phyloP scores from a whole-genome alignment of 2,797 vertebrate species.

The Dallia pectoralis region DNA sequence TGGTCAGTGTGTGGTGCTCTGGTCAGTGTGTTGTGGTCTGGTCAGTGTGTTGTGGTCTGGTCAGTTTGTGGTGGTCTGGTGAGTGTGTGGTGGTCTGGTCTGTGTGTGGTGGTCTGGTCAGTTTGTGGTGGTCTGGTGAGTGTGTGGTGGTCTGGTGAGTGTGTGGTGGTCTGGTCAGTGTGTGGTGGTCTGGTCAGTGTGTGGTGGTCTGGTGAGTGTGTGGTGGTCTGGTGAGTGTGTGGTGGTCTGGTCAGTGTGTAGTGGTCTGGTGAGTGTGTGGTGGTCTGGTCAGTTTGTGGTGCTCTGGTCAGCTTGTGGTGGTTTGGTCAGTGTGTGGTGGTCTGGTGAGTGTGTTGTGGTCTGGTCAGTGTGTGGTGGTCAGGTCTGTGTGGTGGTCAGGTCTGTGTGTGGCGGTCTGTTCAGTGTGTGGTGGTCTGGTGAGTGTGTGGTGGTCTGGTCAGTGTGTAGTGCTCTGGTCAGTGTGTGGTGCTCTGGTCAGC shows the following conservation, averaged over 20 bases:
- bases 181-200: neutral
- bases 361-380: no score
- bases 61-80: neutral
- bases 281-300: slow-evolving; percentile 27
- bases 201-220: slow-evolving; percentile 56
- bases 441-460: neutral
- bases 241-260: slow-evolving; percentile 57
- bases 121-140: neutral
- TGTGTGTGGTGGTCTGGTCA: neutral
- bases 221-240: neutral
- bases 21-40: neutral
- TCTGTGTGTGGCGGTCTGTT: neutral
- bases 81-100: slow-evolving; percentile 54
- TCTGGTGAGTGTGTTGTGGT: slow-evolving; percentile 43
- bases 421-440: slow-evolving; percentile 47
- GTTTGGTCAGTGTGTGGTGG: no score
- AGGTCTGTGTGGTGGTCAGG: neutral
- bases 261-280: neutral
- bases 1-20: slow-evolving; percentile 49
- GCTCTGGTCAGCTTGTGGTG: no score
- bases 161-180: slow-evolving; percentile 73
- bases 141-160: slow-evolving; percentile 64
- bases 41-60: no score
- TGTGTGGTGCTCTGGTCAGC: slow-evolving; percentile 24
- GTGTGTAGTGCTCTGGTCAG: no score